Evolutionary conservation across 2,797 vertebrate species (phyloP).

Genomic region (Melanogrammus aeglefinus): DNA sequence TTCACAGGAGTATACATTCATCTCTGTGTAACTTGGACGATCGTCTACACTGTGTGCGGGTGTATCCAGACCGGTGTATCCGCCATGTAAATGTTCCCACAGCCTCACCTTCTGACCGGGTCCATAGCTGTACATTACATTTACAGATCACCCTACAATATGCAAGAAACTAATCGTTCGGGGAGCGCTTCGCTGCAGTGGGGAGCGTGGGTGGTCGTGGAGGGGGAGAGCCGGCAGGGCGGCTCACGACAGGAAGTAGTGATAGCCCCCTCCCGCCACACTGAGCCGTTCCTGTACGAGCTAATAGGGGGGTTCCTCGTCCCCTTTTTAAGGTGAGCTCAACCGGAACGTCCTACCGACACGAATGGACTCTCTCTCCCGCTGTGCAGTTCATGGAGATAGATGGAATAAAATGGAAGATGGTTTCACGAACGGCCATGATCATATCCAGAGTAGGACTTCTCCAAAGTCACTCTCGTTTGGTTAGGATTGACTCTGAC

Average conservation of each 20-base stretch:
- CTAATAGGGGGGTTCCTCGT: background rate
- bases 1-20: background rate
- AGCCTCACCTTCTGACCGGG: background rate
- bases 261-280: background rate
- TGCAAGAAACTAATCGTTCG: background rate
- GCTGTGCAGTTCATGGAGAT: slow-evolving; percentile 23
- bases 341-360: slow-evolving; percentile 41
- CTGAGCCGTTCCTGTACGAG: background rate
- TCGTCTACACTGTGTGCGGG: background rate
- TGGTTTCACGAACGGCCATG: background rate
- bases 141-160: background rate
- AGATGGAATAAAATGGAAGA: background rate
- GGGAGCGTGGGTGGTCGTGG: background rate
- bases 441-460: background rate
- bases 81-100: background rate
- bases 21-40: background rate
- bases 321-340: slow-evolving; percentile 18
- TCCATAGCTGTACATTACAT: background rate
- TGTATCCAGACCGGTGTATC: background rate
- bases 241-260: slow-evolving; percentile 20
- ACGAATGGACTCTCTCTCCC: slow-evolving; percentile 15
- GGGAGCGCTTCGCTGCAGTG: background rate
- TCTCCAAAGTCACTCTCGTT: background rate
- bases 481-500: background rate
- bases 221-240: slow-evolving; percentile 17